Conservation (phyloP, 2,113 vertebrate species). For the Sylvietta virens region DNA sequence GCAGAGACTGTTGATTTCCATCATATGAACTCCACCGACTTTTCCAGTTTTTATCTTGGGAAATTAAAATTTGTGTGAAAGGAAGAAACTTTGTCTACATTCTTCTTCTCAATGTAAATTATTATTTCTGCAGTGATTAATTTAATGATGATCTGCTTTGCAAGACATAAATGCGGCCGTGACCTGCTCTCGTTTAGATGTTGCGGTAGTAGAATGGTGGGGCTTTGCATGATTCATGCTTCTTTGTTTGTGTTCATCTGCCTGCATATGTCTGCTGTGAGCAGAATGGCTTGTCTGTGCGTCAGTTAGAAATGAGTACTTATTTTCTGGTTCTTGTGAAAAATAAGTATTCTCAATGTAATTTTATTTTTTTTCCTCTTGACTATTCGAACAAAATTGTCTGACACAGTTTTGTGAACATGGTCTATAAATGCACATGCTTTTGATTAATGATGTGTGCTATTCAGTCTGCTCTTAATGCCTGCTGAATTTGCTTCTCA, state of each 20-base stretch:
- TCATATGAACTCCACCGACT: neutral
- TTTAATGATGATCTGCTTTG: constrained; percentile 72
- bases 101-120: constrained; percentile 11
- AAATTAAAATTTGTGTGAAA: neutral
- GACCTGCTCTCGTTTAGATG: constrained; percentile 82
- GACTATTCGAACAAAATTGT: neutral
- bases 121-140: constrained; percentile 56
- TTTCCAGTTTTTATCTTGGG: neutral
- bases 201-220: constrained; percentile 84
- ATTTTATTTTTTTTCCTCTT: neutral
- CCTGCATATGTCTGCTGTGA: neutral
- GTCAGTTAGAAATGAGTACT: neutral
- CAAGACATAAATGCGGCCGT: constrained; percentile 72
- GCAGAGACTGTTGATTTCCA: neutral
- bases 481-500: neutral
- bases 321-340: neutral
- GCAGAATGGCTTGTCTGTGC: neutral
- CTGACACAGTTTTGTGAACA: neutral
- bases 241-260: constrained; percentile 5
- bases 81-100: neutral
- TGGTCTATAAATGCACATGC: neutral
- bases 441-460: neutral
- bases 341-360: neutral
- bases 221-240: constrained; percentile 67
- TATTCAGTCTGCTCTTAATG: neutral